phyloP scores from a whole-genome alignment of 2,888 invertebrate species.

The Invenusta paracnida region DNA sequence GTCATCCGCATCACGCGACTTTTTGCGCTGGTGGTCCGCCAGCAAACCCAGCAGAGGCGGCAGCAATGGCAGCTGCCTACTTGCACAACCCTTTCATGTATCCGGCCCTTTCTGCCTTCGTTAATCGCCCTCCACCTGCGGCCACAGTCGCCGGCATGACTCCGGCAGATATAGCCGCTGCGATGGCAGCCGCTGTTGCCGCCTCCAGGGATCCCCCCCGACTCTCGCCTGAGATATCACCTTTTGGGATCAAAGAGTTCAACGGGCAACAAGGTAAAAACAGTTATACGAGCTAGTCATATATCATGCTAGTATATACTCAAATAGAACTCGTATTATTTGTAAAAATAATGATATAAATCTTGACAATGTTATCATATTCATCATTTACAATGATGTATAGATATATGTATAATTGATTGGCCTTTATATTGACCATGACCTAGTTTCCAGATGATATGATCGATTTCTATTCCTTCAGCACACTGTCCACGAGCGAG shows the following conservation, averaged over 20 bases:
- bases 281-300: neutral
- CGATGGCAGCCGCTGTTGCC: neutral
- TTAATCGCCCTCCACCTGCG: neutral
- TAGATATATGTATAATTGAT: neutral
- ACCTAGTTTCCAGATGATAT: too few relatives aligned
- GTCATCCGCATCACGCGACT: neutral
- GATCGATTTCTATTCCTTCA: too few relatives aligned
- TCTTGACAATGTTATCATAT: too few relatives aligned
- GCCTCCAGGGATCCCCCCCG: neutral
- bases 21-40: neutral
- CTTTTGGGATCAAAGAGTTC: neutral
- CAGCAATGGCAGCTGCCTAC: neutral
- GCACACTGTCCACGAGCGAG: neutral
- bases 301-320: too few relatives aligned
- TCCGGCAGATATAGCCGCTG: constrained; percentile 10
- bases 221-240: neutral
- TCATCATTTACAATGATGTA: too few relatives aligned
- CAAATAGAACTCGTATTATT: neutral
- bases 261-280: neutral
- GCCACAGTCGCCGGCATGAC: neutral
- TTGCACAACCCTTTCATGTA: constrained; percentile 16
- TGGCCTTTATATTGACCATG: neutral
- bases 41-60: neutral
- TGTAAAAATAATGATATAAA: neutral
- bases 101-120: neutral